Evolutionary conservation across 1,140 invertebrate species (phyloP).

Genomic region (Penaeus chinensis): DNA sequence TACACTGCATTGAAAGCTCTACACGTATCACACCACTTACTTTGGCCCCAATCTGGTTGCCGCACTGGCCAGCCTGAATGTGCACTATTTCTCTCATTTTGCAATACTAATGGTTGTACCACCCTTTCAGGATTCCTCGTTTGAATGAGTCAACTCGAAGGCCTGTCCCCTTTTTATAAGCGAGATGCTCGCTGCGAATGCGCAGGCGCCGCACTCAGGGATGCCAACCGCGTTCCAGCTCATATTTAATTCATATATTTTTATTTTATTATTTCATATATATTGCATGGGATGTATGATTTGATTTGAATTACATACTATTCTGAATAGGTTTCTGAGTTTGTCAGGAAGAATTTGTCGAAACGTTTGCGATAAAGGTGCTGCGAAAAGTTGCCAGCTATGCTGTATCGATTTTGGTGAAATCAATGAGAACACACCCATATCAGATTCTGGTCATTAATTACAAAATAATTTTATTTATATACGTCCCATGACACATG

Average conservation of each 20-base stretch:
- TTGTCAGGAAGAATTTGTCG: not conserved
- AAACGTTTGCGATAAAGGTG: not conserved
- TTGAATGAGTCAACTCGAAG: constrained; percentile 17
- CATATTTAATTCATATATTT: too few species aligned
- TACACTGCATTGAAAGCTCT: too few species aligned
- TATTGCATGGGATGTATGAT: too few species aligned
- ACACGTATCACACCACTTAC: constrained; percentile 67
- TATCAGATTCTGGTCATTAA: not conserved
- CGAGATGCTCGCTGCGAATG: not conserved
- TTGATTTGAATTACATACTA: not conserved
- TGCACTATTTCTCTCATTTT: constrained; percentile 77
- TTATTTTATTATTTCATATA: too few species aligned
- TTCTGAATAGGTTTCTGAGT: not conserved
- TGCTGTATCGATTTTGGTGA: constrained; percentile 25
- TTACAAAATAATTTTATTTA: too few species aligned
- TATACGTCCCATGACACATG: too few species aligned
- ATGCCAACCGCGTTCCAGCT: not conserved
- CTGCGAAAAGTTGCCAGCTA: constrained; percentile 13
- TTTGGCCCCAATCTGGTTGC: constrained; percentile 82
- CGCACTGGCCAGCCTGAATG: constrained; percentile 81
- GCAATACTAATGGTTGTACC: constrained; percentile 34
- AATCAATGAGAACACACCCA: constrained; percentile 31
- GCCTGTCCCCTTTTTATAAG: not conserved
- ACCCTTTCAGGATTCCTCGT: not conserved
- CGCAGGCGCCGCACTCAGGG: constrained; percentile 22